A percentile compares a stretch with the other conserved stretches of the same genome.
Evolutionary conservation across 2,888 invertebrate species (phyloP).

Genomic region (Sclerodermus sp.): DNA sequence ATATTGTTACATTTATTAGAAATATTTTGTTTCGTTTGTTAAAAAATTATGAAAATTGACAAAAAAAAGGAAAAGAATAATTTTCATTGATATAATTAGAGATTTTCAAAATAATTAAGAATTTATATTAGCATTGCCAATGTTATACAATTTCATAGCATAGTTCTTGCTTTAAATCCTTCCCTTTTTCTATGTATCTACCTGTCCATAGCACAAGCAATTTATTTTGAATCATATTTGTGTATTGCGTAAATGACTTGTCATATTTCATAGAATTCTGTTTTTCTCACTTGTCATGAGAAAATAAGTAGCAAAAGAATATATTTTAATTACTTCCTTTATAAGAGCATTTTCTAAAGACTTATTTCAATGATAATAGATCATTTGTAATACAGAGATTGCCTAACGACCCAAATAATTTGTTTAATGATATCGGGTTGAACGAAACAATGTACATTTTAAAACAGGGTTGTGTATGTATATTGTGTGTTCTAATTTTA

Average conservation of each 20-base stretch:
- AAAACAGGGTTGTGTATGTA: slow-evolving; percentile 16
- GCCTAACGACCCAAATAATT: slow-evolving; percentile 7
- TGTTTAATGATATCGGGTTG: slow-evolving; percentile 4
- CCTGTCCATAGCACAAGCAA: slow-evolving; percentile 51
- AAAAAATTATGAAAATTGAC: neutral
- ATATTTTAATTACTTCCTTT: slow-evolving; percentile 26
- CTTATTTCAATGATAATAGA: slow-evolving; percentile 6
- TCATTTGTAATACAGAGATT: slow-evolving; percentile 13
- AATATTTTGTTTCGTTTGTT: neutral
- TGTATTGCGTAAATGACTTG: neutral
- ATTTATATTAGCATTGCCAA: neutral
- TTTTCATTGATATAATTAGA: neutral
- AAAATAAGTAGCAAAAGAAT: slow-evolving; percentile 17
- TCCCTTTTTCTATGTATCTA: slow-evolving; percentile 35
- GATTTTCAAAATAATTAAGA: neutral
- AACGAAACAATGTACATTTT: slow-evolving; percentile 11
- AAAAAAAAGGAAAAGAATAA: neutral
- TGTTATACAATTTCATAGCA: slow-evolving; percentile 1
- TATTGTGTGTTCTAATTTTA: slow-evolving; percentile 19
- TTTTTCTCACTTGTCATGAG: slow-evolving; percentile 14
- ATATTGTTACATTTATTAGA: slow-evolving; percentile 8
- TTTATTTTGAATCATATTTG: slow-evolving; percentile 22
- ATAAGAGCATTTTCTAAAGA: slow-evolving; percentile 11
- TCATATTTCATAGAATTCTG: slow-evolving; percentile 8
- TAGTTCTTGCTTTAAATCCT: slow-evolving; percentile 24